These are phyloP conservation scores for Ianthella basta DNA, from an alignment of 37 sponge, comb jelly and placozoan species.

Conservation along the genomic window DNA sequence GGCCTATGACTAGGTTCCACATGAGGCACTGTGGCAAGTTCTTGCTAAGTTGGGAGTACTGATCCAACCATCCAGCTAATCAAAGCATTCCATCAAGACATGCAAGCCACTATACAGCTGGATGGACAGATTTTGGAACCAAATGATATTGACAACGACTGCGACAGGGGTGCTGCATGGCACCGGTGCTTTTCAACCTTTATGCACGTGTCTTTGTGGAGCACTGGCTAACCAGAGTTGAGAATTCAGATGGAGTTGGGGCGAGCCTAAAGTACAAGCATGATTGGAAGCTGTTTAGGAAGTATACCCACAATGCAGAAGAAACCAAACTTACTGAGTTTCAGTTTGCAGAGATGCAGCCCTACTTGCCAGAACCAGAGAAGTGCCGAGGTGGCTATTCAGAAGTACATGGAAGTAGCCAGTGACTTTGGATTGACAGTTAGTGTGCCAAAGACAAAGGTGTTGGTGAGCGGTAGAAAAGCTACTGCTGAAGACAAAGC, in stretches of 20 bases:
- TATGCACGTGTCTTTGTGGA: no score
- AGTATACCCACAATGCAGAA: no score
- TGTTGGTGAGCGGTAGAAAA: not conserved
- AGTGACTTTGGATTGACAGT: constrained; percentile 6
- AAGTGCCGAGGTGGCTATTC: no score
- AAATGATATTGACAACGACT: not conserved
- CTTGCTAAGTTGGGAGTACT: constrained; percentile 16
- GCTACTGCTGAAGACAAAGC: no score
- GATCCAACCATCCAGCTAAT: constrained; percentile 1
- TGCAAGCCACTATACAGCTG: not conserved
- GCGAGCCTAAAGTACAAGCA: no score
- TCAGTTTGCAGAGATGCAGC: no score
- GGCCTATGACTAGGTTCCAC: not conserved
- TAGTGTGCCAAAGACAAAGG: no score
- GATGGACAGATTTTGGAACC: constrained; percentile 5
- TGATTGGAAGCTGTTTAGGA: no score
- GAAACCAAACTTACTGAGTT: no score
- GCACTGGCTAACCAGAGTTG: no score
- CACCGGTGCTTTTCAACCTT: not conserved
- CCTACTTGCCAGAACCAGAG: no score
- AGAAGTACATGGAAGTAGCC: not conserved
- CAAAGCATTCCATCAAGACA: constrained; percentile 11
- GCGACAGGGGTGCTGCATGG: not conserved
- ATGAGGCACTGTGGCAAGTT: constrained; percentile 1
- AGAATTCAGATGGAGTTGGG: no score